Conservation (phyloP, 2,113 vertebrate genomes). For the Thamnaconus septentrionalis region DNA sequence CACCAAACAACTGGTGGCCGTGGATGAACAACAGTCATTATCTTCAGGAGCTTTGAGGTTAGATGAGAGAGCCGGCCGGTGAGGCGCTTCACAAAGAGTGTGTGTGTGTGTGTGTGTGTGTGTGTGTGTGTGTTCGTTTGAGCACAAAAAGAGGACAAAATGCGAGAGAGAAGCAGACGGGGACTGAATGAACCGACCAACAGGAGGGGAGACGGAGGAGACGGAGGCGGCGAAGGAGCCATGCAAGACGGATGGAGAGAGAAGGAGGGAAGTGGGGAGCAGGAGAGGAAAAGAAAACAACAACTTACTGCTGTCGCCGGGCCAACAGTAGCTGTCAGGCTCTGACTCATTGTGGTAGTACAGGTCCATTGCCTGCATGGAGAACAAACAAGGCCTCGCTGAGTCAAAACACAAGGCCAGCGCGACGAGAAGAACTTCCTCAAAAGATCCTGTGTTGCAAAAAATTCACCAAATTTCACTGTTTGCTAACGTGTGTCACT, state of each 20-base stretch:
- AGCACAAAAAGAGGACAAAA: neutral
- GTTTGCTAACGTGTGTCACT: no score
- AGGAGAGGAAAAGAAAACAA: conserved; percentile 38
- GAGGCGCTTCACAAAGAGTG: neutral
- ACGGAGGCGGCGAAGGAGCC: neutral
- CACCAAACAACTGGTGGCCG: conserved; percentile 41
- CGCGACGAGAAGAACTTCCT: no score
- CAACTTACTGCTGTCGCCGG: conserved; percentile 73
- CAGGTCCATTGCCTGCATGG: conserved; percentile 76
- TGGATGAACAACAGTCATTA: conserved; percentile 59
- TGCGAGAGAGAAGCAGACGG: conserved; percentile 12
- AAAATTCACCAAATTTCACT: no score
- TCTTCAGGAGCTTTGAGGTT: conserved; percentile 25
- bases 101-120: conserved; percentile 16
- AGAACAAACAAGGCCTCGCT: conserved; percentile 33
- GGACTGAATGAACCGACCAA: conserved; percentile 7
- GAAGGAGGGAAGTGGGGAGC: conserved; percentile 2
- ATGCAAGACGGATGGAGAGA: conserved; percentile 1
- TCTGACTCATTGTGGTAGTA: conserved; percentile 78
- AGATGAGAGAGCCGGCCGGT: conserved; percentile 8
- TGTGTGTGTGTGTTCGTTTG: conserved; percentile 12
- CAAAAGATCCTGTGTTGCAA: no score
- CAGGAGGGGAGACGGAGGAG: neutral
- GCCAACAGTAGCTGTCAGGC: conserved; percentile 74
- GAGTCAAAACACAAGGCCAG: conserved; percentile 8